Evolutionary conservation across 2,113 vertebrate genomes (phyloP).

Genomic region (Cygnus atratus): DNA sequence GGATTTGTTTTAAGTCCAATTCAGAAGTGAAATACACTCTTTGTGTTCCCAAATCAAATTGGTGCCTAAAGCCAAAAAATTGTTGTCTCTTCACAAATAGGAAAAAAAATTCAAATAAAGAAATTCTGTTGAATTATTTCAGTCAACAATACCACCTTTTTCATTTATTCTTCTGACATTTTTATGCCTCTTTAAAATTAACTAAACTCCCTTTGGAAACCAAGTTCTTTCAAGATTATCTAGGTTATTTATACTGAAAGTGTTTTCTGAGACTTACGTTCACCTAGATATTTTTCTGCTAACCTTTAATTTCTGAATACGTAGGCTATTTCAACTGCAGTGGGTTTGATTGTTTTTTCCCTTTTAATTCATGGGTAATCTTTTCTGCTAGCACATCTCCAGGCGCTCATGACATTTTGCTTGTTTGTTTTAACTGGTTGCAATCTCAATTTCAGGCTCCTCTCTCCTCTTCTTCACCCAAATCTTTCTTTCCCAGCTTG

Average conservation of each 20-base stretch:
- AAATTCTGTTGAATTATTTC: neutral
- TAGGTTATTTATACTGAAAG: neutral
- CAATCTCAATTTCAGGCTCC: neutral
- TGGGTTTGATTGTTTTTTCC: neutral
- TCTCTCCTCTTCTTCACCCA: neutral
- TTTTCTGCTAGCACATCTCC: neutral
- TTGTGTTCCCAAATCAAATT: neutral
- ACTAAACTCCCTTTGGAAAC: neutral
- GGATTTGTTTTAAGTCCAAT: neutral
- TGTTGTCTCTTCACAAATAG: neutral
- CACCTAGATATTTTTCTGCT: neutral
- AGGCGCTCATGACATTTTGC: neutral
- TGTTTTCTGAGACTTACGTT: neutral
- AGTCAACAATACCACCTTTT: neutral
- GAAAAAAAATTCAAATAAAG: neutral
- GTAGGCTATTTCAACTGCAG: neutral
- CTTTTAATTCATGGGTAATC: neutral
- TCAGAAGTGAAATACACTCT: neutral
- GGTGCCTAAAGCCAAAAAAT: neutral
- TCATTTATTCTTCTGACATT: neutral
- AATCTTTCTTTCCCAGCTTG: neutral
- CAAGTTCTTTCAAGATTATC: neutral
- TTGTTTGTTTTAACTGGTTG: neutral
- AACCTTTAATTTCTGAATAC: neutral
- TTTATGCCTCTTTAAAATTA: neutral